These are phyloP conservation scores for Clarias fuscus DNA, from an alignment of 2,797 vertebrate genomes.

Conservation along the genomic window DNA sequence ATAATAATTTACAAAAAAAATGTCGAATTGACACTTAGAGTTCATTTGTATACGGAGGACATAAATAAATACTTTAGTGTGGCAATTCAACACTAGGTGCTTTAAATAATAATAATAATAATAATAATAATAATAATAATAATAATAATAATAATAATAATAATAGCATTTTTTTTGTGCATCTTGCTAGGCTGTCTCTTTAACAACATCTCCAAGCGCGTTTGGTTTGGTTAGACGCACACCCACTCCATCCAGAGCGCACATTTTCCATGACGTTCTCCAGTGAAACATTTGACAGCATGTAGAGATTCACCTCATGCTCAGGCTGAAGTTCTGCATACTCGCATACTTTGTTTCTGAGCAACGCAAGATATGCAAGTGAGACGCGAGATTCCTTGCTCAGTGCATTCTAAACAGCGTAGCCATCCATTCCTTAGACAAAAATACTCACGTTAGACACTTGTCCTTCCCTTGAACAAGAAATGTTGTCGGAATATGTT, in stretches of 20 bases:
- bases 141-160: neutral
- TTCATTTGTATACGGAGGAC: no score
- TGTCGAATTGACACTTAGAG: no score
- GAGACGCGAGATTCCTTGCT: slow-evolving; percentile 13
- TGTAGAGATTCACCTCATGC: slow-evolving; percentile 76
- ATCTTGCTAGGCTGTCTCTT: neutral
- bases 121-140: slow-evolving; percentile 21
- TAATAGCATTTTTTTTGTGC: neutral
- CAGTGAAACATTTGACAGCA: slow-evolving; percentile 83
- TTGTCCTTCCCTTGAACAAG: neutral
- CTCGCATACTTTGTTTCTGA: slow-evolving; percentile 35
- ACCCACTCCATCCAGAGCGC: slow-evolving; percentile 13
- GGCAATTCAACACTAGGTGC: no score
- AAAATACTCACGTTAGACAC: neutral
- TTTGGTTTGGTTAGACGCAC: neutral
- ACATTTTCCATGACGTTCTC: slow-evolving; percentile 88
- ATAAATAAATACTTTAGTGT: no score
- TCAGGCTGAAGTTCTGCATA: slow-evolving; percentile 21
- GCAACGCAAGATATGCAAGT: slow-evolving; percentile 1
- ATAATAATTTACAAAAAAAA: neutral
- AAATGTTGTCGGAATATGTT: neutral
- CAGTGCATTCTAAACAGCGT: neutral
- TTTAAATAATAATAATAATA: neutral
- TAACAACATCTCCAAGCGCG: neutral
- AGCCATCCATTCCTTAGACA: neutral